Conservation (phyloP, 2,888 invertebrate species). For the Thymelicus sylvestris region DNA sequence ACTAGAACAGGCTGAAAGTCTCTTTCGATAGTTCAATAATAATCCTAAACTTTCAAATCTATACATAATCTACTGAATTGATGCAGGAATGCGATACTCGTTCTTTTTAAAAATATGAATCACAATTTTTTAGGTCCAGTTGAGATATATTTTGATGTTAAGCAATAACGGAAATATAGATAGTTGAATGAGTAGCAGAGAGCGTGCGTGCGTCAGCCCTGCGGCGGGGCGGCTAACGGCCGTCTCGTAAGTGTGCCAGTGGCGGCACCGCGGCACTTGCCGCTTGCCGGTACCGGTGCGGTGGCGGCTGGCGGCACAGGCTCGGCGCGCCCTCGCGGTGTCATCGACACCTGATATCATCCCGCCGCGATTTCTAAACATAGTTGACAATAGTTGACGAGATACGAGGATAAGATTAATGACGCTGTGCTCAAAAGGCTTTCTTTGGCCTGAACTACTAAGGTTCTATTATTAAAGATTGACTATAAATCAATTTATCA, state of each 20-base stretch:
- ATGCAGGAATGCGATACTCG: too few species aligned
- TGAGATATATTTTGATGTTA: too few species aligned
- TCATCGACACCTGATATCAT: slow-evolving; percentile 37
- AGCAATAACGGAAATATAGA: too few species aligned
- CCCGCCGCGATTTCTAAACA: slow-evolving; percentile 12
- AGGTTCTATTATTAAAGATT: too few species aligned
- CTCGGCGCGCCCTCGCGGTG: slow-evolving; percentile 40
- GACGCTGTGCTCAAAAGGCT: not conserved
- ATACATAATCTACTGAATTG: too few species aligned
- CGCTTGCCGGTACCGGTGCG: slow-evolving; percentile 49
- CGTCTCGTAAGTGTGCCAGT: slow-evolving; percentile 52
- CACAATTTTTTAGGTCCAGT: too few species aligned
- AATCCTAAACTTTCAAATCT: too few species aligned
- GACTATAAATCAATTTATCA: too few species aligned
- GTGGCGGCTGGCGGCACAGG: slow-evolving; percentile 42
- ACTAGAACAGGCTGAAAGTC: too few species aligned
- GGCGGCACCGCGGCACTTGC: slow-evolving; percentile 35
- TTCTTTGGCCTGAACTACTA: too few species aligned
- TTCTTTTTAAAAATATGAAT: too few species aligned
- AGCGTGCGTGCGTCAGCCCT: slow-evolving; percentile 44
- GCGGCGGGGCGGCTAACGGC: slow-evolving; percentile 48
- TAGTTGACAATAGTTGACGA: not conserved
- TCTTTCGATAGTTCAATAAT: too few species aligned
- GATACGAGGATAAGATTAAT: not conserved
- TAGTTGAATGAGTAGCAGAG: not conserved